Evolutionary conservation across 2,888 invertebrate species (phyloP).

Genomic region (Lissocephala sabroskyi): DNA sequence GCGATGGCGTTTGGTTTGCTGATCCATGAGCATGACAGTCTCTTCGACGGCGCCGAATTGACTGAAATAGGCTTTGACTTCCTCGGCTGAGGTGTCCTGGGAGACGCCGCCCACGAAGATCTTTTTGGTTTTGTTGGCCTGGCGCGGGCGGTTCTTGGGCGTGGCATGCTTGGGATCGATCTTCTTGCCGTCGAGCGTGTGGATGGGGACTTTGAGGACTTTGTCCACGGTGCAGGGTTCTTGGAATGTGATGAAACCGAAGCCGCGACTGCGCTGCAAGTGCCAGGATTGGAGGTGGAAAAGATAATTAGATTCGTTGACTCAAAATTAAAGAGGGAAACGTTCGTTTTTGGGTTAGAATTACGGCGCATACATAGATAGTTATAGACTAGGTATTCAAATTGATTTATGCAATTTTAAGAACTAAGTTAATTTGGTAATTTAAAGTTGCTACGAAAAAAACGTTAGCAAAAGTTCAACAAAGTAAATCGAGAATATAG

Average conservation of each 20-base stretch:
- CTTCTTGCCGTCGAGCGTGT: constrained; percentile 93
- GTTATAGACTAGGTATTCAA: constrained; percentile 5
- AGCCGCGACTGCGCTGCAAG: constrained; percentile 90
- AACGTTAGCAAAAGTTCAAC: constrained; percentile 61
- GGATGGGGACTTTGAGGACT: constrained; percentile 90
- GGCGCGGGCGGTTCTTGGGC: constrained; percentile 89
- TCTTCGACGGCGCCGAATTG: constrained; percentile 93
- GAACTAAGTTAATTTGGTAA: not conserved
- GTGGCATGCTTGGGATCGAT: constrained; percentile 96
- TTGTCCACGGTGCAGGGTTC: constrained; percentile 92
- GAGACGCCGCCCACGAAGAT: constrained; percentile 94
- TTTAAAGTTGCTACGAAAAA: constrained; percentile 29
- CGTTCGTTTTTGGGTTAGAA: not conserved
- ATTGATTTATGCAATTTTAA: constrained; percentile 22
- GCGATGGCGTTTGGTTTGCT: constrained; percentile 91
- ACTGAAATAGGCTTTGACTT: constrained; percentile 91
- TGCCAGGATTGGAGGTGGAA: constrained; percentile 2
- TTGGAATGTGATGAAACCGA: constrained; percentile 93
- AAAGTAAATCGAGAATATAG: constrained; percentile 35
- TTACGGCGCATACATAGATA: constrained; percentile 5
- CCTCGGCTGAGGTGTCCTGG: constrained; percentile 92
- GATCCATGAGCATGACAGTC: constrained; percentile 95
- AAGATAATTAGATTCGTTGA: not conserved
- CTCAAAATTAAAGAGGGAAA: not conserved
- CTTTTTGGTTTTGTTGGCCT: constrained; percentile 90